Base-by-base conservation (phyloP, 2,113 vertebrate genomes). In the Cichladusa arquata region DNA sequence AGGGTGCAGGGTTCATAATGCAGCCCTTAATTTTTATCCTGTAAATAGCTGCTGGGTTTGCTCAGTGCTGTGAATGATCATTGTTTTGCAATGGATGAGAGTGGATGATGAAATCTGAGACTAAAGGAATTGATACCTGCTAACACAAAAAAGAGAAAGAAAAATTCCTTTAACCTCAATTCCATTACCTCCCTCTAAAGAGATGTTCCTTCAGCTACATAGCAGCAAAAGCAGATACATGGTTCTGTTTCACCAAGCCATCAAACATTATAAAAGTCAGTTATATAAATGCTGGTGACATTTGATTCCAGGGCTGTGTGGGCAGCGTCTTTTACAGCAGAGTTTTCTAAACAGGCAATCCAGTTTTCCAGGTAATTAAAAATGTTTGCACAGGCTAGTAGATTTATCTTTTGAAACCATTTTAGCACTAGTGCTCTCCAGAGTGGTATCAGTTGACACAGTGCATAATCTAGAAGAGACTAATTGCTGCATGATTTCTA, bases 391-490 rank as follows among this genome's bases (percentile, higher is more conserved):
- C 97, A 98, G 98, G 97, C 97, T 96, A 97, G 97, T 95, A 97
- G 97, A 98, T 98, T 98, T 98, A 98, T 98, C 98, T 98, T 98
- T 97, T 98, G 97, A 97, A 98, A 98, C 97, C 97, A 96, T 98
- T 98, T 98, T 97, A 98, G 97, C 96, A 92, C 97, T 98, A 98
- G 95, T 96, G 97, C 98, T 98, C 98, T 98, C 98, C 96, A 96
- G 98, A 98, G 98, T 98, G 95, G 97, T 98, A 98, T 98, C 98
- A 97, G 97, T 98, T 98, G 97, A 98, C 98, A 98, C 96, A 97
- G 97, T 94, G 97, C 97, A 97, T 98, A 98, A 98, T 98, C 98
- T 98, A 98, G 98, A 98, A 97, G 98, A 98, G 98, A 97, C 98
- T 98, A 98, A 98, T 98, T 98, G 97, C 98, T 70, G 93, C 96